Evolutionary conservation across 2,113 vertebrate species (phyloP).

Genomic region (Catharus minimus): DNA sequence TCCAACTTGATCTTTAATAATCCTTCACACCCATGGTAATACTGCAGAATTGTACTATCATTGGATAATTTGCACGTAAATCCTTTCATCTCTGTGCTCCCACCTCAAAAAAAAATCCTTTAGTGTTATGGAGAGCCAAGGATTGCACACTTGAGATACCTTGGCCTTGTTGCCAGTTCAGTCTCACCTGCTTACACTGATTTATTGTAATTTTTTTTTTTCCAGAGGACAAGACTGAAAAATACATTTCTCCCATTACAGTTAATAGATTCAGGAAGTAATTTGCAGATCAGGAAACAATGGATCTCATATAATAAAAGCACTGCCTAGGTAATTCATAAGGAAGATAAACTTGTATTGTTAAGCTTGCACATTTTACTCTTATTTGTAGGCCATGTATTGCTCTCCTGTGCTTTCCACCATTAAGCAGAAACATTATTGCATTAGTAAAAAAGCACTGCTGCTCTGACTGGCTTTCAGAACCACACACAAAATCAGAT

Average conservation of each 20-base stretch:
- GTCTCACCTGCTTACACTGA: not conserved
- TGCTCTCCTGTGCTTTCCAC: slow-evolving; percentile 56
- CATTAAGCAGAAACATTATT: slow-evolving; percentile 20
- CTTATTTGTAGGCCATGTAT: not conserved
- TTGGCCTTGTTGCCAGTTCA: not conserved
- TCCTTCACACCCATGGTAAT: slow-evolving; percentile 49
- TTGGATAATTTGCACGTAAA: slow-evolving; percentile 50
- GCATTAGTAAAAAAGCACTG: slow-evolving; percentile 18
- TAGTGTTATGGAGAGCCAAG: not conserved
- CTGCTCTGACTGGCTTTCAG: not conserved
- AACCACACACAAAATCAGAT: not conserved
- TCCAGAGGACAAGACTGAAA: slow-evolving; percentile 13
- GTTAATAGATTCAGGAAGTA: slow-evolving; percentile 65
- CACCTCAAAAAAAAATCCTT: not conserved
- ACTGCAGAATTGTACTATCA: slow-evolving; percentile 28
- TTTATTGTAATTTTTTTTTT: not conserved
- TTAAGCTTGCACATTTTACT: slow-evolving; percentile 22
- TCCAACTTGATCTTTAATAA: slow-evolving; percentile 67
- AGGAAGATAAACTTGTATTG: slow-evolving; percentile 55
- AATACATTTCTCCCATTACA: slow-evolving; percentile 41
- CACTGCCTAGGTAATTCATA: slow-evolving; percentile 40
- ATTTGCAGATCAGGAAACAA: slow-evolving; percentile 64
- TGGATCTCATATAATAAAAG: slow-evolving; percentile 55
- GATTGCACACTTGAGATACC: slow-evolving; percentile 28
- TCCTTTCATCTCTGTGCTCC: not conserved